Evolutionary conservation across 2,888 invertebrate species (phyloP).

Genomic region (Campopleginae sp.): DNA sequence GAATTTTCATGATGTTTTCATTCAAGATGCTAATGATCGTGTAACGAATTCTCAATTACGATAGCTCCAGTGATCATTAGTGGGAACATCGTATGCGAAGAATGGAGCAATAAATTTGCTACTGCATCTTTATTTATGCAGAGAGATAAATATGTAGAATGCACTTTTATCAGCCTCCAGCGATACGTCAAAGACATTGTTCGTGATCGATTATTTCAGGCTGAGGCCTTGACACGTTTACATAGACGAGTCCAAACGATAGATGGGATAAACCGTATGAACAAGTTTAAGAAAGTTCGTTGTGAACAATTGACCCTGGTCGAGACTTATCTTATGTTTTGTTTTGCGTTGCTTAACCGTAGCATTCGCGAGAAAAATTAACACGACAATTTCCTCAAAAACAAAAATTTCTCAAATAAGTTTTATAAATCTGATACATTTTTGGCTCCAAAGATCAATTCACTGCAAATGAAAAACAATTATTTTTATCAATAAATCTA

Average conservation of each 20-base stretch:
- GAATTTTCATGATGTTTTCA: background rate
- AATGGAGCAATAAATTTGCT: background rate
- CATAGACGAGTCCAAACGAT: slow-evolving; percentile 27
- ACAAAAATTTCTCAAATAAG: background rate
- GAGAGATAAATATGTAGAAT: slow-evolving; percentile 6
- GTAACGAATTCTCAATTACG: slow-evolving; percentile 1
- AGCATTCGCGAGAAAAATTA: background rate
- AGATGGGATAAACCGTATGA: slow-evolving; percentile 38
- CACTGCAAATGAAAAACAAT: background rate
- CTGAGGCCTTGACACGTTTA: slow-evolving; percentile 55
- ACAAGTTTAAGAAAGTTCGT: slow-evolving; percentile 7
- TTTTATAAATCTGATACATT: background rate
- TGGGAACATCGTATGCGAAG: background rate
- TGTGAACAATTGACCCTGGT: slow-evolving; percentile 1
- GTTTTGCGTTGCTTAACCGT: background rate
- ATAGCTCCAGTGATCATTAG: background rate
- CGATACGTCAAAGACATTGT: slow-evolving; percentile 15
- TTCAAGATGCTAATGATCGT: background rate
- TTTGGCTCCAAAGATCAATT: background rate
- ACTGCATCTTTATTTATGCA: background rate
- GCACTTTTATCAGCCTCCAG: slow-evolving; percentile 10
- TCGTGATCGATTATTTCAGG: slow-evolving; percentile 33
- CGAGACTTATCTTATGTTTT: background rate
- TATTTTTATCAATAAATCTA: background rate
- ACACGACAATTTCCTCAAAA: background rate